Evolutionary conservation across 2,888 invertebrate species (phyloP), one percentile per base, ranked within the genome.

Genomic region (Galerucella pusilla): DNA sequence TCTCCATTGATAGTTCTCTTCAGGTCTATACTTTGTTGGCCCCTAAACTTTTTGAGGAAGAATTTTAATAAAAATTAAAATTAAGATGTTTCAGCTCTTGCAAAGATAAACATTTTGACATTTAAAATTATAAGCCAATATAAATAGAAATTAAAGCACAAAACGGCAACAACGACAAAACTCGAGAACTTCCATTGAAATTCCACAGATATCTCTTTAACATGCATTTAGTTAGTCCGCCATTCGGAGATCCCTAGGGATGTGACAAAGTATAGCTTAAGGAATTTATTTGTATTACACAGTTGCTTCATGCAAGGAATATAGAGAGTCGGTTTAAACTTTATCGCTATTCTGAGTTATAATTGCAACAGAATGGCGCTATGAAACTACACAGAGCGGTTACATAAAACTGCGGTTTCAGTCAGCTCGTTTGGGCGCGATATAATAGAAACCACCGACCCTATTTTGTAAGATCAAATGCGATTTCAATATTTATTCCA

Each of bases 211-310:
- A 73, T 68, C 73, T 73, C 68, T 64, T 64, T 68, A 64, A 73
- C 73, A 65, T 68, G 64, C 73, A 73, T 63, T 73, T 69, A 69
- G 68, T 68, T 73, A 73, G 57, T 68, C 73, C 45, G 68, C 68
- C 73, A 52, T 68, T 73, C 61, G 59, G 54, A 64, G 63, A 45
- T 73, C 73, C 52, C 68, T 45, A 28, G 73, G 68, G 68, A 73
- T 68, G 73, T 73, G 73, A 69, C 73, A 73, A 73, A 73, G 68
- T 73, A 68, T 57, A 73, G 73, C 73, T 73, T 73, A 65, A 68
- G 69, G 68, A 68, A 69, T 73, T 73, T 73, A 73, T 64, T 69
- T 69, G 73, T 73, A 73, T 73, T 73, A 73, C 68, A 69, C 65
- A 69, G 73, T 69, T 69, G 73, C 68, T 73, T 73, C 73, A 73